phyloP scores from a whole-genome alignment of 2,797 vertebrate species.

The Poeciliopsis infans region DNA sequence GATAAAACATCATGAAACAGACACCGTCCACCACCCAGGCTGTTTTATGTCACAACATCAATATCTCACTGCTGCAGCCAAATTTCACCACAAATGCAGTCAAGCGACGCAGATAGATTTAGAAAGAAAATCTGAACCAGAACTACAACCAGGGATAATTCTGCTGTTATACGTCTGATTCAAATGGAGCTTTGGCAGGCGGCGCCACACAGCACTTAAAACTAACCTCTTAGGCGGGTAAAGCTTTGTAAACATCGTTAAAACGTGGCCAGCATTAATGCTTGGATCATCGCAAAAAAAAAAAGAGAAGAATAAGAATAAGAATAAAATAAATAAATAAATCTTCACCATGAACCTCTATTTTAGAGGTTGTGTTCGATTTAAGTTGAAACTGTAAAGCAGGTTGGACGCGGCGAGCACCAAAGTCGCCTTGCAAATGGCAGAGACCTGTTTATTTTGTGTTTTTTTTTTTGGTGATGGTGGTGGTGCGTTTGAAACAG shows the following conservation, averaged over 20 bases:
- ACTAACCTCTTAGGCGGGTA: slow-evolving; percentile 40
- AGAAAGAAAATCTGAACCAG: slow-evolving; percentile 27
- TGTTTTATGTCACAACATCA: background rate
- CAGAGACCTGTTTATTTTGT: slow-evolving; percentile 13
- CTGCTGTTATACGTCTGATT: slow-evolving; percentile 44
- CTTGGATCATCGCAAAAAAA: slow-evolving; percentile 50
- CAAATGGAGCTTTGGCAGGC: slow-evolving; percentile 66
- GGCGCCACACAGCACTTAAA: slow-evolving; percentile 57
- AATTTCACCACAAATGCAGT: slow-evolving; percentile 22
- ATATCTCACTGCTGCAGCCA: background rate
- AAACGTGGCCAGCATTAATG: slow-evolving; percentile 58
- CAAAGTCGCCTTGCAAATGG: slow-evolving; percentile 18
- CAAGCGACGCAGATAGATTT: slow-evolving; percentile 43
- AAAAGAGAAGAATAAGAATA: no score
- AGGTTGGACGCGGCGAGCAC: slow-evolving; percentile 10
- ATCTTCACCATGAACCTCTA: slow-evolving; percentile 64
- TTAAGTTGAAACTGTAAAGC: slow-evolving; percentile 49
- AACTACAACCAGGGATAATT: slow-evolving; percentile 56
- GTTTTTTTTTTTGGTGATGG: no score
- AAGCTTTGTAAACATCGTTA: slow-evolving; percentile 50
- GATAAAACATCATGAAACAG: background rate
- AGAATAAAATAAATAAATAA: slow-evolving; percentile 22
- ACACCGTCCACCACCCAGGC: background rate
- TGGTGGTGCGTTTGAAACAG: slow-evolving; percentile 36
- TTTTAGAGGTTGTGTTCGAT: slow-evolving; percentile 64